These are phyloP conservation scores for Orchesella cincta DNA, from an alignment of 1,140 invertebrate species.

Conservation along the genomic window DNA sequence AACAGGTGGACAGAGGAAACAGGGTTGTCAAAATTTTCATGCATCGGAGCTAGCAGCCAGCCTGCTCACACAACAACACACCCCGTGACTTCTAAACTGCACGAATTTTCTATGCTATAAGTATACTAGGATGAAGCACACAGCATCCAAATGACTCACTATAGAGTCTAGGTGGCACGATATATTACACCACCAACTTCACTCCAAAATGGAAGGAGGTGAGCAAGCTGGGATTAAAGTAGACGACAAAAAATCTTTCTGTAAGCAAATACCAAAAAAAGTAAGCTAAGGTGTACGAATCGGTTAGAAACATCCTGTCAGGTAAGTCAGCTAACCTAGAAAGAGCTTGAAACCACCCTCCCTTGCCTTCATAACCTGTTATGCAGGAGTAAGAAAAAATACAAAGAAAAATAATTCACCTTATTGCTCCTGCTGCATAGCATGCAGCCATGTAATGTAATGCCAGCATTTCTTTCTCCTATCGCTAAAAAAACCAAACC, in stretches of 20 bases:
- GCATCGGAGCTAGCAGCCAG: neutral
- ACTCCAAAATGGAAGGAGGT: neutral
- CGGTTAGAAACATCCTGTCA: conserved; percentile 24
- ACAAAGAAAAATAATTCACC: neutral
- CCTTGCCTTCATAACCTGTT: conserved; percentile 21
- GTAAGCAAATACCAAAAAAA: neutral
- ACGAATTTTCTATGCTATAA: neutral
- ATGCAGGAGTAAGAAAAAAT: no score
- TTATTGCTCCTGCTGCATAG: neutral
- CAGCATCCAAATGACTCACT: no score
- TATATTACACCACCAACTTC: no score
- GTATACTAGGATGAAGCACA: no score
- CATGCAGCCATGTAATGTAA: no score
- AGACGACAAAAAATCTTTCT: neutral
- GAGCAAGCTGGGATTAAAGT: neutral
- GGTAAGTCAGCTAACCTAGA: conserved; percentile 25
- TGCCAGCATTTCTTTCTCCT: neutral
- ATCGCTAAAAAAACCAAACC: conserved; percentile 20
- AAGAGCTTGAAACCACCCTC: conserved; percentile 9
- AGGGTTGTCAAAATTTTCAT: conserved; percentile 7
- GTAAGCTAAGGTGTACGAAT: neutral
- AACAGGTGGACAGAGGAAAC: conserved; percentile 16
- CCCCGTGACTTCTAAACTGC: neutral
- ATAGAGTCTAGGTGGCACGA: no score
- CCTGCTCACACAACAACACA: neutral